Base-by-base conservation (phyloP, 2,888 invertebrate genomes). In the Salpingus planirostris region DNA sequence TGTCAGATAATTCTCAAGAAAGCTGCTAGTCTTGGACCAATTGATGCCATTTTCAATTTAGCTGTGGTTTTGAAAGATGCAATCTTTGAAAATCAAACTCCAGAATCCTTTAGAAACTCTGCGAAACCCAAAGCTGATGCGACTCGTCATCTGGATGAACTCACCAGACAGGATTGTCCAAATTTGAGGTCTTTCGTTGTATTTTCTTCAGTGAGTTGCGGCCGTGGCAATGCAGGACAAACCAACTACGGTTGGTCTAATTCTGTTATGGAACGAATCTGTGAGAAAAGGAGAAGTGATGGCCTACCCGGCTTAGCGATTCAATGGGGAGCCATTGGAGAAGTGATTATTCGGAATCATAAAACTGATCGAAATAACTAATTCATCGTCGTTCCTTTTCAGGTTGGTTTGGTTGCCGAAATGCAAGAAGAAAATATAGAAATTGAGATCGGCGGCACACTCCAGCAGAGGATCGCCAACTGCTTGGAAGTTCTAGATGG, bases 261-360 rank as follows among this genome's bases (percentile, higher is more conserved):
- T 66, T 85, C 85, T 0, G 73, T 80, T 3, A 84, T 87, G 85
- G 87, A 88, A 60, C 73, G 85, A 43, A 75, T 89, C 43, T 80
- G 82, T 54, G 88, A 85, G 59, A 65, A 67, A 51, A 73, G 85
- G 43, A 66, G 67, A 50, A 64, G 64, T 38, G 72, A 74, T 7
- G 80, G 82, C 1, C 65, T 79, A 3, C 15, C 27, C 3, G 27
- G 15, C 15, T 12, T 27, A 7, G 27, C 27, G 4, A 15, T 27
- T 11, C 15, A 26, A 11, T 26, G 26, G 26, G 26, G 26, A 12
- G 26, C 13, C 3, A 12, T 26, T 13, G 26, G 26, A 4, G 26
- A 26, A 4, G 26, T 26, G n/a, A n/a, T n/a, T n/a, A n/a, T n/a
- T n/a, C n/a, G n/a, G n/a, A n/a, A n/a, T n/a, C n/a, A n/a, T n/a